Percentiles rank a stretch among this genome's conserved stretches.
phyloP scores from a whole-genome alignment of 2,888 invertebrate species.

The Synanthedon andrenaeformis region DNA sequence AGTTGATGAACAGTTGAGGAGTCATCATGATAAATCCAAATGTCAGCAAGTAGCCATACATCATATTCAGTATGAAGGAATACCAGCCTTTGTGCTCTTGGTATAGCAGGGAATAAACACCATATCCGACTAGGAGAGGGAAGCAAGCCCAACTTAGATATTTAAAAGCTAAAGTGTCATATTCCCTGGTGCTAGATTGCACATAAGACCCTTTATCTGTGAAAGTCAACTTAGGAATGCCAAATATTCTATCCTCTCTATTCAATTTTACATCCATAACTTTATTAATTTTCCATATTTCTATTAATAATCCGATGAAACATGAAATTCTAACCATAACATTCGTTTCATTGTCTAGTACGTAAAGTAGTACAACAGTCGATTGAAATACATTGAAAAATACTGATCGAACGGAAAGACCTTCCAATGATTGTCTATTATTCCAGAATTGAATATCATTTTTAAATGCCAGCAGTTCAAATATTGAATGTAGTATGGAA shows the following conservation, averaged over 20 bases:
- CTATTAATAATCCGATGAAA: conserved; percentile 93
- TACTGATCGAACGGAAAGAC: conserved; percentile 96
- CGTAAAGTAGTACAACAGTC: conserved; percentile 93
- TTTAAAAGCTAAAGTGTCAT: conserved; percentile 95
- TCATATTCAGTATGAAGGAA: conserved; percentile 94
- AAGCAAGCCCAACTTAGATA: conserved; percentile 97
- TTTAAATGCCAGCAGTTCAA: conserved; percentile 98
- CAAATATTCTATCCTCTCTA: conserved; percentile 79
- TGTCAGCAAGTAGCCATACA: conserved; percentile 97
- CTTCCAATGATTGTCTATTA: conserved; percentile 95
- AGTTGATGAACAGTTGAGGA: conserved; percentile 99
- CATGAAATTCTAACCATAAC: conserved; percentile 95
- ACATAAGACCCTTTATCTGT: conserved; percentile 97
- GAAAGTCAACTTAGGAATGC: conserved; percentile 84
- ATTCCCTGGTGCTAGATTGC: conserved; percentile 91
- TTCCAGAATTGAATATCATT: conserved; percentile 99
- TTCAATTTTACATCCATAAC: conserved; percentile 83
- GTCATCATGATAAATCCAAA: conserved; percentile 99
- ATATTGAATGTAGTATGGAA: conserved; percentile 95
- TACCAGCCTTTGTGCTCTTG: conserved; percentile 99
- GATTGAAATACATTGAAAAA: conserved; percentile 99
- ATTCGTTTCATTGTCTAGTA: conserved; percentile 98
- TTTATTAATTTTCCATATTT: conserved; percentile 99
- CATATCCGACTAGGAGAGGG: conserved; percentile 93
- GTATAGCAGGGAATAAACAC: conserved; percentile 94